A percentile compares a stretch with the other conserved stretches of the same genome.
phyloP scores from a whole-genome alignment of 2,113 vertebrate genomes.

The Sterna hirundo region DNA sequence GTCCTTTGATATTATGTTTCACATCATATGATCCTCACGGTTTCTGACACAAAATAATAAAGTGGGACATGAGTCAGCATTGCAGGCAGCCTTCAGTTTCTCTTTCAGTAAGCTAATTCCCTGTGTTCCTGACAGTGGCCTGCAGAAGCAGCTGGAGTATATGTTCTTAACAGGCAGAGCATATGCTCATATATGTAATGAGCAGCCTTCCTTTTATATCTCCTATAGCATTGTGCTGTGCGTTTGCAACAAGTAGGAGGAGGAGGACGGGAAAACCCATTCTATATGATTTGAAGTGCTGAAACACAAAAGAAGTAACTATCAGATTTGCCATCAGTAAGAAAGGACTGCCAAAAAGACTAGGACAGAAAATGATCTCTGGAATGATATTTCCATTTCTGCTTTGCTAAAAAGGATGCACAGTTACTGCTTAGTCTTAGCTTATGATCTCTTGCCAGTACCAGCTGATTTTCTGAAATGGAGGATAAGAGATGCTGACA shows the following conservation, averaged over 20 bases:
- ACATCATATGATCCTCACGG: neutral
- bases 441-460: conserved; percentile 75
- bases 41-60: neutral
- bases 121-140: conserved; percentile 11
- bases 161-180: conserved; percentile 59
- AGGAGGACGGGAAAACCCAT: conserved; percentile 38
- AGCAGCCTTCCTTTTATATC: conserved; percentile 30
- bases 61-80: conserved; percentile 2
- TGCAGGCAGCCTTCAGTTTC: neutral
- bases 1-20: neutral
- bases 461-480: conserved; percentile 72
- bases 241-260: conserved; percentile 46
- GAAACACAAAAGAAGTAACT: conserved; percentile 34
- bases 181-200: conserved; percentile 24
- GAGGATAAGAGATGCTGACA: conserved; percentile 76
- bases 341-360: conserved; percentile 45
- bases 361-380: conserved; percentile 8
- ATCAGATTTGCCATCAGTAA: conserved; percentile 34
- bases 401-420: conserved; percentile 56
- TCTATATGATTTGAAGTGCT: conserved; percentile 11
- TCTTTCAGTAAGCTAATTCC: conserved; percentile 33
- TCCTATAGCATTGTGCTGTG: conserved; percentile 18
- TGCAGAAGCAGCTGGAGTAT: conserved; percentile 34
- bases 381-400: conserved; percentile 55
- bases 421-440: conserved; percentile 60